A percentile compares a stretch with the other conserved stretches of the same genome.
Conservation (phyloP, 2,888 invertebrate species). For the Mimachlamys varia region DNA sequence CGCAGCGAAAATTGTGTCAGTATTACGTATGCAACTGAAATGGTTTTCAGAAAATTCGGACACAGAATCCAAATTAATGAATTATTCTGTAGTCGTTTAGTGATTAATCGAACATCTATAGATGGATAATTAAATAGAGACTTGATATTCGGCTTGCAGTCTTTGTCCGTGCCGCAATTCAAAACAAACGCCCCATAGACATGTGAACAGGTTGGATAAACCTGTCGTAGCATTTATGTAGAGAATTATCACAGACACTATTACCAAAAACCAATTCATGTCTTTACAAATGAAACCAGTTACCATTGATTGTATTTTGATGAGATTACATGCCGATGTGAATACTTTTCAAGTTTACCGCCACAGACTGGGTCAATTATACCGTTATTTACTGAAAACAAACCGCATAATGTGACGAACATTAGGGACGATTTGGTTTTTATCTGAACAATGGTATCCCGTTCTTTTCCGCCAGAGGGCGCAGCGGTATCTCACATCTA, state of each 20-base stretch:
- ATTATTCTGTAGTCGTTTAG: no score
- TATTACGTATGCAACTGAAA: no score
- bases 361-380: not conserved
- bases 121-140: not conserved
- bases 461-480: slow-evolving; percentile 14
- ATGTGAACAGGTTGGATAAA: slow-evolving; percentile 13
- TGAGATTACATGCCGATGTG: slow-evolving; percentile 1
- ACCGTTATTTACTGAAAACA: not conserved
- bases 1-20: no score
- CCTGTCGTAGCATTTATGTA: not conserved
- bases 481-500: slow-evolving; percentile 34
- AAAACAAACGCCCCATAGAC: not conserved
- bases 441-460: not conserved
- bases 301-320: slow-evolving; percentile 10
- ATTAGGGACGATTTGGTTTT: slow-evolving; percentile 7
- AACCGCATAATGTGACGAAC: not conserved
- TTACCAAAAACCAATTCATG: not conserved
- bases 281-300: not conserved
- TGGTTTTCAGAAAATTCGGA: no score
- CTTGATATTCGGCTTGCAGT: not conserved
- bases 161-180: not conserved
- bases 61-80: no score
- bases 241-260: slow-evolving; percentile 17
- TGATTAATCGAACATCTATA: not conserved
- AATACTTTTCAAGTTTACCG: not conserved